A percentile compares a stretch with the other conserved stretches of the same genome.
phyloP scores from a whole-genome alignment of 2,797 vertebrate species.

The Cetoscarus ocellatus region DNA sequence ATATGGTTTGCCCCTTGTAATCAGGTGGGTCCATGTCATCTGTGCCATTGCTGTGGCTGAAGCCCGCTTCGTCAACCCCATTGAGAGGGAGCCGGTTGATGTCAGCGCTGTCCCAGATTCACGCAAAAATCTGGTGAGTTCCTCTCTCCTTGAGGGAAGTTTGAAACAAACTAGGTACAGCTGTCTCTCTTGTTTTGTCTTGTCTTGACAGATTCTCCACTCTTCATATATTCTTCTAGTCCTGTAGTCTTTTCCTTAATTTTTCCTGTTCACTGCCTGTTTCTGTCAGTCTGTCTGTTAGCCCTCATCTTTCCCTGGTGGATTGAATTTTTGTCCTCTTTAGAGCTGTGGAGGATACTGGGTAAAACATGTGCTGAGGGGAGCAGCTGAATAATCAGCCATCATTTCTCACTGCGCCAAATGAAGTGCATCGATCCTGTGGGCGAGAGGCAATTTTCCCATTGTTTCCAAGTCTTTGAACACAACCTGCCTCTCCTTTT shows the following conservation, averaged over 20 bases:
- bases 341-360: conserved; percentile 29
- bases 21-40: conserved; percentile 96
- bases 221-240: not conserved
- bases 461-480: conserved; percentile 68
- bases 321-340: conserved; percentile 56
- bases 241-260: not conserved
- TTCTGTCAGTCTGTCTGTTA: conserved; percentile 14
- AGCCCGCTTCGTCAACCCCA: conserved; percentile 90
- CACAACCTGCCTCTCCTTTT: conserved; percentile 24
- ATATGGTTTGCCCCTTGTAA: not conserved
- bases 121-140: conserved; percentile 93
- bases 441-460: conserved; percentile 77
- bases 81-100: conserved; percentile 93
- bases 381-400: conserved; percentile 84
- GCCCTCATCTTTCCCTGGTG: conserved; percentile 8
- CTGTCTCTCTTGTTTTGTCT: not conserved
- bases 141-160: not conserved
- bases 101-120: conserved; percentile 91
- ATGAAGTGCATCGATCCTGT: conserved; percentile 81
- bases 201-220: not conserved
- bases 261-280: conserved; percentile 13
- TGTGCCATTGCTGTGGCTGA: conserved; percentile 96
- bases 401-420: conserved; percentile 78
- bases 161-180: not conserved
- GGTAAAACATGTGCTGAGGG: conserved; percentile 62